These are phyloP conservation scores for Chlamydotis undulata DNA, from an alignment of 2,113 vertebrate species.

Conservation along the genomic window DNA sequence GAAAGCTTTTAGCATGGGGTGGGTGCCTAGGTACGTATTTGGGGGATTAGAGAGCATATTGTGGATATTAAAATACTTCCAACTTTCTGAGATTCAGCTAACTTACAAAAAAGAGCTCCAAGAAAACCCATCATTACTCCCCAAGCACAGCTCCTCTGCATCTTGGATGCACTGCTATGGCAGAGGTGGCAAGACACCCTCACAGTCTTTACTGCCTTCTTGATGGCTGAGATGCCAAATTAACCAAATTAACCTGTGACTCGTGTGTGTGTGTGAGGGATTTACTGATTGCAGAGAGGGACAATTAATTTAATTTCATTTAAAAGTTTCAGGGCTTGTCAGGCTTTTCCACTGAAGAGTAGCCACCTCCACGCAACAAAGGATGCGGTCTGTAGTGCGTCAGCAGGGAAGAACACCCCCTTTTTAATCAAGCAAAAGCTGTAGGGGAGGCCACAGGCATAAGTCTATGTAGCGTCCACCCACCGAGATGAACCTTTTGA, in stretches of 20 bases:
- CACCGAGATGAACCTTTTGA: background rate
- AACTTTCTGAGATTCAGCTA: background rate
- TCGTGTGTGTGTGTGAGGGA: fast-evolving
- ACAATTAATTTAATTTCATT: background rate
- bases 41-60: background rate
- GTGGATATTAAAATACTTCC: background rate
- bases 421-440: background rate
- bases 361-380: background rate
- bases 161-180: background rate
- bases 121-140: background rate
- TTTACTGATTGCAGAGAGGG: background rate
- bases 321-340: background rate
- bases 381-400: background rate
- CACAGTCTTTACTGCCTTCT: background rate
- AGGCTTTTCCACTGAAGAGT: background rate
- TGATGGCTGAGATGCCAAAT: background rate
- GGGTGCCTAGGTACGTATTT: background rate
- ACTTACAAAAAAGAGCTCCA: background rate
- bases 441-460: background rate
- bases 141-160: background rate
- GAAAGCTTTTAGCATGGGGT: slow-evolving; percentile 37
- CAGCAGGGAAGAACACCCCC: background rate
- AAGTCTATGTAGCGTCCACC: fast-evolving
- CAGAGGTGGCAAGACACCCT: background rate
- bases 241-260: background rate